Evolutionary conservation across 2,888 invertebrate species (phyloP).

Genomic region (Drosophila histrio): DNA sequence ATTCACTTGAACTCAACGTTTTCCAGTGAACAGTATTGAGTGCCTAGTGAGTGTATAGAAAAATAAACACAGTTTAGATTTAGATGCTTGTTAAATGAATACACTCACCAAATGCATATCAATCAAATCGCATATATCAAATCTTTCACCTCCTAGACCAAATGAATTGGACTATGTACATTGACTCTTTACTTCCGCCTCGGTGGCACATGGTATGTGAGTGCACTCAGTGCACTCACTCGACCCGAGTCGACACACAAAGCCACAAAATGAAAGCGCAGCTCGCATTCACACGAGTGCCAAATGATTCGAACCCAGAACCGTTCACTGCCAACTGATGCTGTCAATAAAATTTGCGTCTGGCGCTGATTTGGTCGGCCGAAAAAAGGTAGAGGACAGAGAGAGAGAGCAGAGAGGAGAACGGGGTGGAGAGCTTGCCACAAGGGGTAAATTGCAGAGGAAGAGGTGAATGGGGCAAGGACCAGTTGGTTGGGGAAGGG

Average conservation of each 20-base stretch:
- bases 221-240: conserved; percentile 12
- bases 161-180: background rate
- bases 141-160: background rate
- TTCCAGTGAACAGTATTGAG: background rate
- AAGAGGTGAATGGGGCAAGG: background rate
- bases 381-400: background rate
- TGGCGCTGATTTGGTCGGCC: conserved; percentile 60
- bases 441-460: background rate
- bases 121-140: background rate
- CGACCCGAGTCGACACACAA: background rate
- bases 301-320: conserved; percentile 62
- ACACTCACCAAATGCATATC: background rate
- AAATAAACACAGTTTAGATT: background rate
- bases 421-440: background rate
- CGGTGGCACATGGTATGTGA: conserved; percentile 14
- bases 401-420: background rate
- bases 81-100: background rate
- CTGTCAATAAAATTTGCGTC: conserved; percentile 79
- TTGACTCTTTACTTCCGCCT: conserved; percentile 25
- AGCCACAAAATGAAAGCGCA: conserved; percentile 24
- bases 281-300: conserved; percentile 69
- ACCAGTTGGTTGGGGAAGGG: background rate
- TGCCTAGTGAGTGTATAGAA: background rate
- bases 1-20: no score
- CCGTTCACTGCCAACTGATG: conserved; percentile 70